These are phyloP conservation scores for Pseudocheirus occidentalis DNA, from an alignment of 2,797 vertebrate genomes.

Conservation along the genomic window DNA sequence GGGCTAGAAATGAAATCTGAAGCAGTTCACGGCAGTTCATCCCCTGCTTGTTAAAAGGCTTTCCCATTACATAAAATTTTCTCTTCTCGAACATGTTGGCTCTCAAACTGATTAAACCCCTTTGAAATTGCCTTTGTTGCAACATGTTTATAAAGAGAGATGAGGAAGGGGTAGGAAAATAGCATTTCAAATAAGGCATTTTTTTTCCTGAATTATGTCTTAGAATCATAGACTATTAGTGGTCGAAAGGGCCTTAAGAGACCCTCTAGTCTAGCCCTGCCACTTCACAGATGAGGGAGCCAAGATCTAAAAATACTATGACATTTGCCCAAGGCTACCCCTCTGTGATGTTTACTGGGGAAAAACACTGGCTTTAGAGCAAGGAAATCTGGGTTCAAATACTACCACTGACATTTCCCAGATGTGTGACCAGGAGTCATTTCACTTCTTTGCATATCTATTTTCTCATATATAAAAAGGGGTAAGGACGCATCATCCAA, in stretches of 20 bases:
- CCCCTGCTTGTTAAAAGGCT: constrained; percentile 72
- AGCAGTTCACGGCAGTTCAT: constrained; percentile 50
- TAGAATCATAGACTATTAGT: not conserved
- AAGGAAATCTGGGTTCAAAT: not conserved
- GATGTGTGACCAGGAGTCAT: not conserved
- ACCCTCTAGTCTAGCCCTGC: not conserved
- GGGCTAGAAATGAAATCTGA: constrained; percentile 77
- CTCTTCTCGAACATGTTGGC: constrained; percentile 59
- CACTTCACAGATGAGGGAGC: constrained; percentile 15
- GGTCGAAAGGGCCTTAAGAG: not conserved
- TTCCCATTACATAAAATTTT: constrained; percentile 70
- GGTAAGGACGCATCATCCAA: not conserved
- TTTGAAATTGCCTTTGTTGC: constrained; percentile 71
- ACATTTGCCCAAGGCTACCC: not conserved
- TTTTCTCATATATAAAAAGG: not conserved
- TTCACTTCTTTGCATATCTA: not conserved
- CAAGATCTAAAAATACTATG: not conserved
- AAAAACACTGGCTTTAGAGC: not conserved
- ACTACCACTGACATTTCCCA: not conserved
- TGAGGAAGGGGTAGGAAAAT: constrained; percentile 29
- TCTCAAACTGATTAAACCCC: constrained; percentile 53
- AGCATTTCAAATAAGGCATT: not conserved
- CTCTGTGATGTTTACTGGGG: not conserved
- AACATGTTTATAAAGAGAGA: constrained; percentile 51
- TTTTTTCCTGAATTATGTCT: not conserved